Percentiles rank a stretch among this genome's conserved stretches.
These are phyloP conservation scores for Eremophila alpestris DNA, from an alignment of 2,797 vertebrate genomes.

Conservation along the genomic window DNA sequence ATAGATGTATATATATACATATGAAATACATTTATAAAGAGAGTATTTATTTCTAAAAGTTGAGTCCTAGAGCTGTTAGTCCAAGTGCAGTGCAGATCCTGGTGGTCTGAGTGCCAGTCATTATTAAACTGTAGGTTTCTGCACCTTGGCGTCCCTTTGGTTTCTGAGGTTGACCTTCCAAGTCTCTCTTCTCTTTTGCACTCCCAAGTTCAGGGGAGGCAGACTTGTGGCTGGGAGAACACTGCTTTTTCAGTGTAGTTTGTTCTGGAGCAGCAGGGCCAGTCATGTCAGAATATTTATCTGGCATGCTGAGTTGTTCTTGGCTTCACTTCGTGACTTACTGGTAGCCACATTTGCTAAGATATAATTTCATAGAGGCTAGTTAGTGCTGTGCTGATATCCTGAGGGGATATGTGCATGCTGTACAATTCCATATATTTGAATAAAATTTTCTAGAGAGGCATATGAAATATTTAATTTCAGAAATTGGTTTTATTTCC, in stretches of 20 bases:
- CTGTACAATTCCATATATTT: background rate
- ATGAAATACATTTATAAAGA: background rate
- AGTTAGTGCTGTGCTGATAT: background rate
- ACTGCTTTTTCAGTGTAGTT: background rate
- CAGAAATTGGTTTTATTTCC: background rate
- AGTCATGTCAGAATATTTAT: background rate
- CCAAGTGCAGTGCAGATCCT: background rate
- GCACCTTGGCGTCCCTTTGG: background rate
- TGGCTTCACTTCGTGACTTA: background rate
- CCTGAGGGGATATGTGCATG: background rate
- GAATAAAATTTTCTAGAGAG: background rate
- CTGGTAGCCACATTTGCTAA: background rate
- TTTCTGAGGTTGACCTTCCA: background rate
- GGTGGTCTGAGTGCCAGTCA: background rate
- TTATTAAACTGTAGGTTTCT: background rate
- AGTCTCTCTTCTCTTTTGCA: background rate
- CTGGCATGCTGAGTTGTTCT: background rate
- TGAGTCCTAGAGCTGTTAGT: background rate
- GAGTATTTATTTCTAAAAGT: background rate
- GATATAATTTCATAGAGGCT: background rate
- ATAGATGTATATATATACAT: background rate
- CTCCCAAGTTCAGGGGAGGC: background rate
- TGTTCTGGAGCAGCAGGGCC: background rate
- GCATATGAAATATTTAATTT: background rate
- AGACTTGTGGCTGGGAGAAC: background rate